Conservation (phyloP, 2,113 vertebrate species). For the Upupa epops region DNA sequence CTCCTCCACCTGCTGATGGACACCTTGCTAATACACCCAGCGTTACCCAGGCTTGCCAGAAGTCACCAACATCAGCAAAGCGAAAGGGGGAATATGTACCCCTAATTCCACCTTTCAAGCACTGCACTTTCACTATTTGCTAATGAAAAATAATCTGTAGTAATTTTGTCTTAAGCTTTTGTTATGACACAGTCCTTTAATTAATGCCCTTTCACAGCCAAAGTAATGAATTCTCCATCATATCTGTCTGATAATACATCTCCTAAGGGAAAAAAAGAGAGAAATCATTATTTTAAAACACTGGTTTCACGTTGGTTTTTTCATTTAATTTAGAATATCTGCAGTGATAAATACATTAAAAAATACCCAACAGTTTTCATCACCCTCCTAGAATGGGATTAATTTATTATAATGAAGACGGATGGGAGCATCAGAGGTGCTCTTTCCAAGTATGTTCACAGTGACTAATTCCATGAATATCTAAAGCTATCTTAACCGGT, state of each 20-base stretch:
- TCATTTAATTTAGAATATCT: conserved; percentile 7
- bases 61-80: neutral
- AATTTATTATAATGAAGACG: conserved; percentile 18
- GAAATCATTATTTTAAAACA: conserved; percentile 19
- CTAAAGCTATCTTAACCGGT: neutral
- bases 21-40: neutral
- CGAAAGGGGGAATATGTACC: neutral
- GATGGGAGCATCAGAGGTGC: conserved; percentile 16
- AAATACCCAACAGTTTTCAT: neutral
- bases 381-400: neutral
- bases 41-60: neutral
- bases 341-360: neutral
- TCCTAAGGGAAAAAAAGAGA: neutral
- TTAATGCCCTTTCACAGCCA: conserved; percentile 13
- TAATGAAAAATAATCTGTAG: conserved; percentile 2
- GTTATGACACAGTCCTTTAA: neutral
- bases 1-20: neutral
- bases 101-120: neutral
- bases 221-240: conserved; percentile 13
- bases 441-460: neutral
- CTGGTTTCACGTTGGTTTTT: neutral
- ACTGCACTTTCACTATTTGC: neutral
- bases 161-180: neutral
- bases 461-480: conserved; percentile 42
- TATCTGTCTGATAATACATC: neutral